Base-by-base conservation (phyloP, 2,888 invertebrate genomes). In the Mantis religiosa region DNA sequence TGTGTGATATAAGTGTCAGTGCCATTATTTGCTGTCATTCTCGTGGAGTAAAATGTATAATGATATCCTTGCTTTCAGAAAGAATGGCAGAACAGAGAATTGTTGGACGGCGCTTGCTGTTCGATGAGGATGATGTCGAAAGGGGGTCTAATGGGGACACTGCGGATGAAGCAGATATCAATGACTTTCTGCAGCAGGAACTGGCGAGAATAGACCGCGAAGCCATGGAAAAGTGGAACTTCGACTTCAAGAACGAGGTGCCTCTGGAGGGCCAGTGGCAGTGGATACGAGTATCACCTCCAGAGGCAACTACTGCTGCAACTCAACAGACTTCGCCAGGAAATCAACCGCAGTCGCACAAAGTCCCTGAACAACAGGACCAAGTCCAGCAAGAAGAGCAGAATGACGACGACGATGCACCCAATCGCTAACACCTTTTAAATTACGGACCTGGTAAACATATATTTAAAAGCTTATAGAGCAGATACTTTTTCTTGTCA, bases 241-340 rank as follows among this genome's bases (percentile, higher is more conserved):
- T 95, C 86, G 95, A 95, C 92, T 94, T 95, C 88, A 92, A 92
- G 89, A 94, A 94, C 1, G 95, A 94, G 89, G 91, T 92, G 82
- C 94, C 94, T 1, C 90, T 93, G 82, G 92, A 93, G 0, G 95
- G 95, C 1, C 92, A 92, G 9, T 95, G 93, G 91, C 92, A 93
- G 89, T 95, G 95, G 95, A 93, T 91, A 87, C 92, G 91, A 90
- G 91, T 93, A 7, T 27, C 27, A 20, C 28, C 86, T 28, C 28
- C 6, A 54, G 84, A 47, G 87, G 87, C 20, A 20, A 14, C 6
- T 71, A 4, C 20, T 71, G 41, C 41, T 41, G 41, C 41, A 41
- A 12, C 12, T 12, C n/a, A 82, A 30, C 86, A 47, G 15, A 54
- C 41, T 6, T 9, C 20, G 8, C 85, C n/a, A 27, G 27, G 4